Evolutionary conservation across 2,888 invertebrate genomes (phyloP).

Genomic region (Labia minor): DNA sequence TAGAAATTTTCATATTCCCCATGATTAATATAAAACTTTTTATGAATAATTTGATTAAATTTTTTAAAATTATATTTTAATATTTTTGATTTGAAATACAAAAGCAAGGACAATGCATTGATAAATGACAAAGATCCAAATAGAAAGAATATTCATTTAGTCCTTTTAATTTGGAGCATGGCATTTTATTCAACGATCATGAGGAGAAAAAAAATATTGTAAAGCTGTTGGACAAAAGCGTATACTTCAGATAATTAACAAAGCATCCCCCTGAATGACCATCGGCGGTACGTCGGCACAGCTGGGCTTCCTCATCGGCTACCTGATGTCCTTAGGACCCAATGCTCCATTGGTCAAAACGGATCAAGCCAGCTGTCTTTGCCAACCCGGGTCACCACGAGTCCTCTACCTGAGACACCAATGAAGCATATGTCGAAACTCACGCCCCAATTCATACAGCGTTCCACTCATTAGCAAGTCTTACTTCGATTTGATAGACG

Average conservation of each 20-base stretch:
- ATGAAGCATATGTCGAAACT: background rate
- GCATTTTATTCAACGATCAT: too few species aligned
- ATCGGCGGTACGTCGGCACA: background rate
- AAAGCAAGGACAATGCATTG: too few species aligned
- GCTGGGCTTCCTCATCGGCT: background rate
- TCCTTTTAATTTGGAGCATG: background rate
- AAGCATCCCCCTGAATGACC: background rate
- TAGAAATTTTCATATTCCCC: too few species aligned
- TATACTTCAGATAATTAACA: background rate
- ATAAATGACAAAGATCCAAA: background rate
- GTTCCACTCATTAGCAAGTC: background rate
- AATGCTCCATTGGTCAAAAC: background rate
- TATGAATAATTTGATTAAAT: too few species aligned
- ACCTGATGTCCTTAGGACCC: background rate
- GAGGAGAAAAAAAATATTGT: background rate
- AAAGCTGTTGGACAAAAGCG: background rate
- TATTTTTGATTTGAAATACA: too few species aligned
- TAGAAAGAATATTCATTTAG: too few species aligned
- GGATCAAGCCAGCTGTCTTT: background rate
- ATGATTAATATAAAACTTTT: too few species aligned
- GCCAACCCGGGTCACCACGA: background rate
- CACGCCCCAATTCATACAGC: background rate
- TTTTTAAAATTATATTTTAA: too few species aligned
- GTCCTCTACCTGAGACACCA: background rate
- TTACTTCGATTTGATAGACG: background rate